Conservation (phyloP, 2,113 vertebrate species). For the Hylia prasina region DNA sequence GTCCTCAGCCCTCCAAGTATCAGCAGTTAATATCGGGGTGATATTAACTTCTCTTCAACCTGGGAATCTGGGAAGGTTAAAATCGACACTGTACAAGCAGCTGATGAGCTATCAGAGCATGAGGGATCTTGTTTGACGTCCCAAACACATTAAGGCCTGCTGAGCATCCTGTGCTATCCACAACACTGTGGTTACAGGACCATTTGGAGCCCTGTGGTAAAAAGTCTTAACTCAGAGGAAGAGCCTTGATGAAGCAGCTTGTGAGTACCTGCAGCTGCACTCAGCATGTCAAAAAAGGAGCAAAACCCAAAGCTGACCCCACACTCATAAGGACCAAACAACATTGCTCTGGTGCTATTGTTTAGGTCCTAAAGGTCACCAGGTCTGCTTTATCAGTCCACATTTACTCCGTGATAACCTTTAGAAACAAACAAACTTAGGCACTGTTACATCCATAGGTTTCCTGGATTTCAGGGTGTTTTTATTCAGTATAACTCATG, state of each 20-base stretch:
- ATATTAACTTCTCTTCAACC: neutral
- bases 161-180: neutral
- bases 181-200: neutral
- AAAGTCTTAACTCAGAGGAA: neutral
- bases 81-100: neutral
- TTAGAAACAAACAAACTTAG: neutral
- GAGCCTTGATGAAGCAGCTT: neutral
- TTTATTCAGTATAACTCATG: neutral
- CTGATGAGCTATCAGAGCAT: neutral
- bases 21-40: neutral
- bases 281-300: neutral
- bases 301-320: neutral
- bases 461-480: neutral
- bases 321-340: fast-evolving
- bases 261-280: neutral
- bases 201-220: neutral
- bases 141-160: neutral
- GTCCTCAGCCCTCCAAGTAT: neutral
- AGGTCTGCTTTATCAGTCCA: neutral
- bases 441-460: fast-evolving
- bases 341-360: neutral
- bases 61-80: neutral
- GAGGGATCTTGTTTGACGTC: neutral
- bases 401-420: neutral
- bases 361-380: neutral